Evolutionary conservation across 2,113 vertebrate species (phyloP).

Genomic region (Columba janthina): DNA sequence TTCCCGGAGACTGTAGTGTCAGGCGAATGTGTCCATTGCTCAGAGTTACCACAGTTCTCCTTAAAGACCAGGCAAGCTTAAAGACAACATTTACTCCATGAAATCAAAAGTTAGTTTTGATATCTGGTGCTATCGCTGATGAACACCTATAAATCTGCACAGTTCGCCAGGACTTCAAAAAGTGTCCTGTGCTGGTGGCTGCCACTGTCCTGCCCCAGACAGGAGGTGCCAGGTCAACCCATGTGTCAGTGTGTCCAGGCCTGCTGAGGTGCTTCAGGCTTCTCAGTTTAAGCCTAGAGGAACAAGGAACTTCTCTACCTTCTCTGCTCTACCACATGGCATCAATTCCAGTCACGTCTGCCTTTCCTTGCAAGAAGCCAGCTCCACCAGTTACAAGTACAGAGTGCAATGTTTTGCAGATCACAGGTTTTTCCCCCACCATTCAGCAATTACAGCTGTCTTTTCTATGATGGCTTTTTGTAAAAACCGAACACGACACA

Average conservation of each 20-base stretch:
- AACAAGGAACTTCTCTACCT: not conserved
- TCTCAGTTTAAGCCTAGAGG: not conserved
- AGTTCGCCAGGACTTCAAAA: not conserved
- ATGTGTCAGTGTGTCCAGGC: fast-evolving
- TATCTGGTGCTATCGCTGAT: fast-evolving
- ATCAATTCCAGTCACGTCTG: not conserved
- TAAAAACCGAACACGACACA: not conserved
- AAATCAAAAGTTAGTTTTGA: not conserved
- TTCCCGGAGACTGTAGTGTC: not conserved
- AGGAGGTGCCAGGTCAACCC: not conserved
- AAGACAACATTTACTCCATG: not conserved
- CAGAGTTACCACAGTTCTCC: not conserved
- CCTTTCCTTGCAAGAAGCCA: not conserved
- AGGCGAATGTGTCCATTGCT: not conserved
- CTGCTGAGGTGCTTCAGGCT: not conserved
- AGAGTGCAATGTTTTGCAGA: not conserved
- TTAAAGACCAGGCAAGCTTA: not conserved
- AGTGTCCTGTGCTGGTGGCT: not conserved
- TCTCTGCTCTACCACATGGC: not conserved
- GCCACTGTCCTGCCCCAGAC: not conserved
- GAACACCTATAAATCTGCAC: not conserved
- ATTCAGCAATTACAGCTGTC: not conserved
- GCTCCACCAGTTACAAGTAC: fast-evolving
- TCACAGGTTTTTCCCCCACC: not conserved
- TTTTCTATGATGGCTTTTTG: not conserved